Percentiles rank a stretch among this genome's conserved stretches.
Conservation (phyloP, 2,888 invertebrate species). For the Oscheius myriophilus region DNA sequence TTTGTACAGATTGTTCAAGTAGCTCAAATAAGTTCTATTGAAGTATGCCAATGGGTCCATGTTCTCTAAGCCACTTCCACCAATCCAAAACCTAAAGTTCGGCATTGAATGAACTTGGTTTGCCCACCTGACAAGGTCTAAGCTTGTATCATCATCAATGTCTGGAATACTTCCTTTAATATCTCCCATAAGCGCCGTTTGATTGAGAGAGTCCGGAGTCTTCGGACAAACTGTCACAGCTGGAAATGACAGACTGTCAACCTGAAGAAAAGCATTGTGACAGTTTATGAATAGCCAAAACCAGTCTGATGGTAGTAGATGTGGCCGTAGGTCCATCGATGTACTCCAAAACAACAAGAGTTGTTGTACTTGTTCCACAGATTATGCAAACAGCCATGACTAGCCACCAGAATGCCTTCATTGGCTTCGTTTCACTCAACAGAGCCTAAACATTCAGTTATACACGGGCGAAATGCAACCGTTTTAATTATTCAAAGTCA, state of each 20-base stretch:
- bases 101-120: neutral
- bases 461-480: constrained; percentile 12
- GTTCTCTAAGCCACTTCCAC: constrained; percentile 65
- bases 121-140: constrained; percentile 52
- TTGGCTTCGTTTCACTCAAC: constrained; percentile 38
- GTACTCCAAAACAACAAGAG: constrained; percentile 61
- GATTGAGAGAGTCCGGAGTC: constrained; percentile 63
- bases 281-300: constrained; percentile 14
- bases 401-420: constrained; percentile 66
- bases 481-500: constrained; percentile 3
- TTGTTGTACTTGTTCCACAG: constrained; percentile 58
- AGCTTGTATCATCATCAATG: constrained; percentile 39
- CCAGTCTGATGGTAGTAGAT: constrained; percentile 64
- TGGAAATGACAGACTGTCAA: constrained; percentile 58
- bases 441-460: constrained; percentile 46
- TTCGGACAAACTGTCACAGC: constrained; percentile 67
- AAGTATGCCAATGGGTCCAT: constrained; percentile 59
- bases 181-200: constrained; percentile 47
- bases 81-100: constrained; percentile 52
- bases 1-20: constrained; percentile 53
- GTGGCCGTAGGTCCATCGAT: constrained; percentile 66
- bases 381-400: constrained; percentile 59
- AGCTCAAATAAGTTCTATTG: constrained; percentile 60
- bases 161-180: constrained; percentile 51
- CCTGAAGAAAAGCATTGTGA: constrained; percentile 42